A percentile compares a stretch with the other conserved stretches of the same genome.
Conservation (phyloP, 2,113 vertebrate genomes). For the Melospiza melodia region DNA sequence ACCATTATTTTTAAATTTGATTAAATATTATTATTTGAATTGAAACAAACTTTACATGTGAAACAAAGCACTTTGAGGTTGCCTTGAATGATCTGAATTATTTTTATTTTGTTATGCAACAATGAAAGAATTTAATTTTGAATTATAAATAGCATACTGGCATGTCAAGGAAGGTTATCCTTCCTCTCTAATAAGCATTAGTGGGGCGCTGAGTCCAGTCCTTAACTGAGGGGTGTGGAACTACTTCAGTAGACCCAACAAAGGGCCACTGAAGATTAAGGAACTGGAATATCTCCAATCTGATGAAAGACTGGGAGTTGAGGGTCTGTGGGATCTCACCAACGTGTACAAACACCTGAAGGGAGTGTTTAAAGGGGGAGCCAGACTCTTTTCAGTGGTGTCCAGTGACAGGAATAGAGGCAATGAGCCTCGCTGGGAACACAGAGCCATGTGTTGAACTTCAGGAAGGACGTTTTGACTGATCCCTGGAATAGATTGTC, state of each 20-base stretch:
- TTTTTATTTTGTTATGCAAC: background rate
- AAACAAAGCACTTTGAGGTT: background rate
- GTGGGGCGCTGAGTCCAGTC: background rate
- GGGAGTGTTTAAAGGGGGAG: background rate
- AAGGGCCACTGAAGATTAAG: background rate
- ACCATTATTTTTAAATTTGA: background rate
- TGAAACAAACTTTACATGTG: background rate
- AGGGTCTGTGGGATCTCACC: background rate
- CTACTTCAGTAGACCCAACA: background rate
- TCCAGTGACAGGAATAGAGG: background rate
- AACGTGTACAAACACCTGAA: background rate
- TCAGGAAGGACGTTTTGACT: background rate
- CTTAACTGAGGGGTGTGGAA: background rate
- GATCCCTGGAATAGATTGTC: background rate
- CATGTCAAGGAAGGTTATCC: rapidly evolving
- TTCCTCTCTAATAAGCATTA: background rate
- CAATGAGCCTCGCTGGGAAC: background rate
- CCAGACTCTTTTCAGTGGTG: background rate
- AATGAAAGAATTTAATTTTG: background rate
- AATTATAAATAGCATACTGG: background rate
- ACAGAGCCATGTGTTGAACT: background rate
- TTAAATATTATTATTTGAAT: background rate
- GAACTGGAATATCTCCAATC: background rate
- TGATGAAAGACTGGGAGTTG: background rate
- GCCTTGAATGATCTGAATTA: background rate